Base-by-base conservation (phyloP, 2,888 invertebrate genomes). In the Hipparchia semele region DNA sequence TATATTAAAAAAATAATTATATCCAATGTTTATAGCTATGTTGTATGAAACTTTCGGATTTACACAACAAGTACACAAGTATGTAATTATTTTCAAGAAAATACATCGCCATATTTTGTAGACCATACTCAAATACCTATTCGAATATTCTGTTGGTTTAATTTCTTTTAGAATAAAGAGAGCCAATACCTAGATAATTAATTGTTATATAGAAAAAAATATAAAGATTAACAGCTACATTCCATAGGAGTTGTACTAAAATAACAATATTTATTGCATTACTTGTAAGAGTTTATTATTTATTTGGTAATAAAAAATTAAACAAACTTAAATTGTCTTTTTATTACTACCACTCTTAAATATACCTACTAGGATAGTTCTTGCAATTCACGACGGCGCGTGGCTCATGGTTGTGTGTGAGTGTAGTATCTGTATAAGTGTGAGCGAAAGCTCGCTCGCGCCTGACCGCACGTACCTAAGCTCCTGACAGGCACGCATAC, bases 251-350 rank as follows among this genome's bases (percentile, higher is more conserved):
- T 74, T 71, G 60, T 61, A 60, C 12, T 59, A 33, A 65, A 68
- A 67, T 68, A 33, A 13, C 51, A 49, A 67, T 76, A 74, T 72
- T 76, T 76, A 73, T 74, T 76, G 45, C 59, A 39, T 58, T 71
- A 73, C 53, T 33, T 70, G 62, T 73, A 74, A 72, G 73, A 65
- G 70, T 68, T 72, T 67, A 58, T 65, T 71, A 72, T 75, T 74
- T 74, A 74, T 71, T 74, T 71, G 62, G 53, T 72, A 73, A 76
- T 74, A 73, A 74, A 76, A 75, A 39, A 54, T 39, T 61, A 39
- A 8, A 12, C 33, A 60, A 59, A 33, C 10, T 6, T 51, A 0
- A 68, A 9, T 7, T 7, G 12, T 59, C 6, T 68, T 59, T 9
- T 59, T 65, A 49, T 68, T 59, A 5, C 23, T 66, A 53, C 59